Conservation (phyloP, 1,140 invertebrate species). For the Pectinophora gossypiella region DNA sequence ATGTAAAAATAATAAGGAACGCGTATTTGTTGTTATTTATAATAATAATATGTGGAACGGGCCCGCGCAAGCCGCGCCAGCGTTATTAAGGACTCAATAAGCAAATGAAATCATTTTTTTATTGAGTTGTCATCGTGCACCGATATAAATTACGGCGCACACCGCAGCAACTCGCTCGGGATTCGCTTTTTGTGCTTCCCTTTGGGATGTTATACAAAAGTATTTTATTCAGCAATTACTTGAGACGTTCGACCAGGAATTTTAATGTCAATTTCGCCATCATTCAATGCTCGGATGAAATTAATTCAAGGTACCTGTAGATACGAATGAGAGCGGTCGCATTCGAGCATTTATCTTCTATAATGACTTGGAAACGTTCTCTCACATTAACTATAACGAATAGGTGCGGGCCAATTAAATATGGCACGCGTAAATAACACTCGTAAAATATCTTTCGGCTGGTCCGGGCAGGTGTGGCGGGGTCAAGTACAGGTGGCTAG, state of each 20-base stretch:
- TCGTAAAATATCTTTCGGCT: slow-evolving; percentile 22
- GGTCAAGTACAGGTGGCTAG: not conserved
- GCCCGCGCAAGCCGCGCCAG: slow-evolving; percentile 34
- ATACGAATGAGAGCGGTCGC: slow-evolving; percentile 37
- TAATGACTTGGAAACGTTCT: slow-evolving; percentile 53
- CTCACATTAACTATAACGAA: slow-evolving; percentile 43
- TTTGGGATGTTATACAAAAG: slow-evolving; percentile 67
- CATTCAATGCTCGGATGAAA: slow-evolving; percentile 62
- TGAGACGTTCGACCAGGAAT: slow-evolving; percentile 65
- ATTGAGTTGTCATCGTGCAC: slow-evolving; percentile 70
- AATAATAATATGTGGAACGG: slow-evolving; percentile 57
- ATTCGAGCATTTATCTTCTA: slow-evolving; percentile 44
- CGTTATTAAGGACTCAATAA: slow-evolving; percentile 74
- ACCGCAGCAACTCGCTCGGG: slow-evolving; percentile 35
- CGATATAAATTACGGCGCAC: slow-evolving; percentile 65
- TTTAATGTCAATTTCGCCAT: slow-evolving; percentile 72
- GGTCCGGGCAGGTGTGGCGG: not conserved
- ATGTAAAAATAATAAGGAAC: slow-evolving; percentile 45
- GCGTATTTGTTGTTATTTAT: slow-evolving; percentile 55
- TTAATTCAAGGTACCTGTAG: slow-evolving; percentile 52
- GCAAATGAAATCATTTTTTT: slow-evolving; percentile 75
- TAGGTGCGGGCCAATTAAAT: slow-evolving; percentile 49
- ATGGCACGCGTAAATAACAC: slow-evolving; percentile 42
- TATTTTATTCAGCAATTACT: slow-evolving; percentile 74
- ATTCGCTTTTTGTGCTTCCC: slow-evolving; percentile 58